phyloP scores from a whole-genome alignment of 2,888 invertebrate genomes.

The Mythimna loreyi region DNA sequence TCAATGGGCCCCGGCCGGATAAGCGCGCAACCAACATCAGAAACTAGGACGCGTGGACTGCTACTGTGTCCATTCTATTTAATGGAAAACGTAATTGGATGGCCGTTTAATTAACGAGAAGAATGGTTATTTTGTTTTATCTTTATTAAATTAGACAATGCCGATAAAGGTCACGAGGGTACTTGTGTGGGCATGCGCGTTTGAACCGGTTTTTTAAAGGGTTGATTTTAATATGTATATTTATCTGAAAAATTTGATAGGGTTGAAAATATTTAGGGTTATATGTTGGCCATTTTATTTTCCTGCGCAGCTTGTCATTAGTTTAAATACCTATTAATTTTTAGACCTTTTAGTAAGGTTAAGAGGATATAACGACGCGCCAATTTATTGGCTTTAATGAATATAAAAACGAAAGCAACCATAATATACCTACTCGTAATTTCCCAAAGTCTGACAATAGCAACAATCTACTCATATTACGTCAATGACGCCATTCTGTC shows the following conservation, averaged over 20 bases:
- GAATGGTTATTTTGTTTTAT: conserved; percentile 29
- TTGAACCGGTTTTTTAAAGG: background rate
- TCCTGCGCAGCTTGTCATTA: too few relatives aligned
- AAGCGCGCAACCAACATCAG: conserved; percentile 63
- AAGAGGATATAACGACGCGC: background rate
- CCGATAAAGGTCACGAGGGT: conserved; percentile 13
- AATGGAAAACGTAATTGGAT: conserved; percentile 46
- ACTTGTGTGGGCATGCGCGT: background rate
- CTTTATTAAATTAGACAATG: conserved; percentile 24
- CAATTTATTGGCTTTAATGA: background rate
- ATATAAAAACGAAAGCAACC: background rate
- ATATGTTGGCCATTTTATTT: background rate
- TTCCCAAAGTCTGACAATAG: conserved; percentile 1
- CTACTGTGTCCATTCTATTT: conserved; percentile 26
- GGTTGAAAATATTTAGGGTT: background rate
- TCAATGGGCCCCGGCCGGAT: conserved; percentile 63
- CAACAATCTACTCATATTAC: background rate
- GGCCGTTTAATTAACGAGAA: conserved; percentile 38
- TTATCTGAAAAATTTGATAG: background rate
- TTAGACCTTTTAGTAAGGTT: background rate
- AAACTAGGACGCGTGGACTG: conserved; percentile 61
- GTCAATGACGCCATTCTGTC: conserved; percentile 1
- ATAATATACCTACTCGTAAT: conserved; percentile 13
- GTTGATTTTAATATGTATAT: background rate
- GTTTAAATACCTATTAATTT: too few relatives aligned